Evolutionary conservation across 2,888 invertebrate species (phyloP), one percentile per base, ranked within the genome.

Genomic region (Bombylius discolor): DNA sequence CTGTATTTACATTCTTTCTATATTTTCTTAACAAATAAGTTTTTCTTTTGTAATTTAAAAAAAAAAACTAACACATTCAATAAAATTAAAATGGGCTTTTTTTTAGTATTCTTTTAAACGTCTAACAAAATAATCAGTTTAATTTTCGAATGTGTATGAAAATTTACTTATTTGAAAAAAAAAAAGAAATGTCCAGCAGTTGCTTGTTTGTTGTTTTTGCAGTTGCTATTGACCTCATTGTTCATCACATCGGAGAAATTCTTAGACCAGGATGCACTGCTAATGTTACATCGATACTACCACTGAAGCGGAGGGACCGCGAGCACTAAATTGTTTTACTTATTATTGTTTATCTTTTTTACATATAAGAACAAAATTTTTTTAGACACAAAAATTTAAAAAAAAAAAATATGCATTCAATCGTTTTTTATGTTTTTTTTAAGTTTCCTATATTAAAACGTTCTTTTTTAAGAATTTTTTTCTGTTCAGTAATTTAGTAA

Each of bases 211-310:
- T 66, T 64, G 64, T 65, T 83, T 81, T 88, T 91, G 80, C 89
- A 96, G 98, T 98, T 83, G 98, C 98, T 78, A 97, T 98, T 79
- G 94, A 96, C 80, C 84, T 99, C 77, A 97, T 99, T 79, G 97
- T 97, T 68, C 95, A 96, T 77, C 97, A 98, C 83, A 96, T 98
- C 78, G 87, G 94, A 84, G 97, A 97, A 79, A 87, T 95, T 70
- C 85, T 97, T 78, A 87, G 81, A 72, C 76, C 75, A 66, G 76
- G 75, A 74, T 67, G 71, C 69, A 67, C 70, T 68, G 66, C 64
- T 71, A 74, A 74, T 73, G 74, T 73, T 70, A 71, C 75, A 74
- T 74, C 75, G 72, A 70, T 71, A 68, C 68, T 59, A 53, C 64
- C 65, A 64, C 67, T 68, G 52, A 58, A 59, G 51, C 61, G 58